Base-by-base conservation (phyloP, 2,888 invertebrate genomes). In the Trachelus troglodyta region DNA sequence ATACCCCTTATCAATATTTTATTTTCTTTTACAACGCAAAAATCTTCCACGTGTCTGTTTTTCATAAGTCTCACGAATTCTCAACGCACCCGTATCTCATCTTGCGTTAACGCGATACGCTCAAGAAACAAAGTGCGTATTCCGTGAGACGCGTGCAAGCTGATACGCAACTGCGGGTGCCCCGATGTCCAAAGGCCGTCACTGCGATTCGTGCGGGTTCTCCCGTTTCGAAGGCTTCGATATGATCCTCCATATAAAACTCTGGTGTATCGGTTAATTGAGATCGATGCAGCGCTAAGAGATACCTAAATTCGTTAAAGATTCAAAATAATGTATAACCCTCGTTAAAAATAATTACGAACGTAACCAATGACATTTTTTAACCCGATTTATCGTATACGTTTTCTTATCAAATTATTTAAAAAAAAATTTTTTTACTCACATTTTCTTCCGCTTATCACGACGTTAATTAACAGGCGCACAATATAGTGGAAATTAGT, bases 141-240 rank as follows among this genome's bases (percentile, higher is more conserved):
- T 78, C 77, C 77, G 40, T 78, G 76, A 80, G 77, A 77, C 77
- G 77, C 69, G 73, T 75, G 83, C 81, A 85, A 85, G 79, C 81
- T 80, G 85, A 87, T 84, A 85, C 78, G 74, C 75, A 33, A 83
- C 83, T 89, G 88, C 89, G 89, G 89, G 89, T 85, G 84, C 88
- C 87, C 84, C 82, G 85, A 88, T 88, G 56, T 56, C 23, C 56
- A 6, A 84, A 69, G 69, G 12, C 79, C 74, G 69, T 34, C 75
- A 2, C 23, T 56, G 23, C 56, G 56, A 56, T 71, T 71, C 71
- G 31, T 71, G 71, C 71, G 71, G 71, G 71, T 3, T 71, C 56
- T 56, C 56, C 9, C 56, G 56, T 56, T 71, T 71, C 71, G 71
- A 71, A 31, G 31, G 71, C 23, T 31, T 56, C 56, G 2, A 0